Conservation (phyloP, 2,113 vertebrate species). For the Oncorhynchus gorbuscha region DNA sequence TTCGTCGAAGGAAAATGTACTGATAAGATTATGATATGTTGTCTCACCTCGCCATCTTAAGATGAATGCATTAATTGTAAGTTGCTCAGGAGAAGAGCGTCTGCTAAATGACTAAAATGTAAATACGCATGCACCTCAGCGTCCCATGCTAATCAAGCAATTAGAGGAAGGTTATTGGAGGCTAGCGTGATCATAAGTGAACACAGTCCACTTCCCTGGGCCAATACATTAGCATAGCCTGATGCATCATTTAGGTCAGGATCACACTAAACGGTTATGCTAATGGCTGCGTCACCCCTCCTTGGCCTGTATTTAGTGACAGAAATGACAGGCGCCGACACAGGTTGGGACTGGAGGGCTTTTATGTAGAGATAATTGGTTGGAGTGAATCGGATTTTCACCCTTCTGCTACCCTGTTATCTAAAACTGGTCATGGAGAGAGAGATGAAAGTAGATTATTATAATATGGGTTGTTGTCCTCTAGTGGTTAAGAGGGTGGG, state of each 20-base stretch:
- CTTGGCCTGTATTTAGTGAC: not conserved
- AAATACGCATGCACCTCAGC: not conserved
- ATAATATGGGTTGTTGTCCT: not conserved
- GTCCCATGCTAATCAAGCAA: conserved; percentile 14
- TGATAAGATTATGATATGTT: too few relatives aligned
- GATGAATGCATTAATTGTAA: too few relatives aligned
- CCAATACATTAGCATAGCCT: conserved; percentile 11
- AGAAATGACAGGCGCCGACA: not conserved
- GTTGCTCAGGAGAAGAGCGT: too few relatives aligned
- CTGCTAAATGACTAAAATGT: too few relatives aligned
- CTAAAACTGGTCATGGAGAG: not conserved
- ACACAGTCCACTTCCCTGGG: not conserved
- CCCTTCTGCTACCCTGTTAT: not conserved
- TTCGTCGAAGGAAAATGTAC: too few relatives aligned
- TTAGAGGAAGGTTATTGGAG: not conserved
- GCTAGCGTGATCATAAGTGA: conserved; percentile 1
- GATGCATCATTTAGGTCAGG: conserved; percentile 2
- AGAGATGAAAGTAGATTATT: not conserved
- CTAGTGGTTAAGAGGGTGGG: not conserved
- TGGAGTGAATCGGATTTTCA: not conserved
- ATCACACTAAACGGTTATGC: conserved; percentile 13
- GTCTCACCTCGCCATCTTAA: too few relatives aligned
- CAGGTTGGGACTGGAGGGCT: not conserved
- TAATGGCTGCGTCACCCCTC: conserved; percentile 2
- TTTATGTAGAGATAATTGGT: not conserved